Percentiles rank a stretch among this genome's conserved stretches.
Evolutionary conservation across 1,140 invertebrate genomes (phyloP).

Genomic region (Drosophila kohkoa): DNA sequence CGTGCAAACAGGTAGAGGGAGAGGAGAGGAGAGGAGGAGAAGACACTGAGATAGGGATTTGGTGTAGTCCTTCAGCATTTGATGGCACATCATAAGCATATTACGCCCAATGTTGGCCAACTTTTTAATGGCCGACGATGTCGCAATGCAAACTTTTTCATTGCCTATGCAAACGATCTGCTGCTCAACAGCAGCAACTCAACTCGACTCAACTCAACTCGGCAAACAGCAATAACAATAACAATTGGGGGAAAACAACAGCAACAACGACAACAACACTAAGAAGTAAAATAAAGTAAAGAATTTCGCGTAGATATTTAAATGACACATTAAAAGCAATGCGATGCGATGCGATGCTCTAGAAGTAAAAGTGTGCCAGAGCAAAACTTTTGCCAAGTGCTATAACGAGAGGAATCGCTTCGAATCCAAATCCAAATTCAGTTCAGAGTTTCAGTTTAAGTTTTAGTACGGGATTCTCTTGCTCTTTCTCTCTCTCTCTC

Average conservation of each 20-base stretch:
- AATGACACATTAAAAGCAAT: slow-evolving; percentile 68
- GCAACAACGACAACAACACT: too few species aligned
- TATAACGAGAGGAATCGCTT: slow-evolving; percentile 26
- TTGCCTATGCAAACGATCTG: slow-evolving; percentile 70
- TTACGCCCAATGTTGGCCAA: slow-evolving; percentile 28
- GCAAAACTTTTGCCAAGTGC: slow-evolving; percentile 9
- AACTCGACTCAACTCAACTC: slow-evolving; percentile 9
- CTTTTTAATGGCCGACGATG: slow-evolving; percentile 47
- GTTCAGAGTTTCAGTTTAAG: not conserved
- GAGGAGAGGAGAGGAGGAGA: not conserved
- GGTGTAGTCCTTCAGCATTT: slow-evolving; percentile 1
- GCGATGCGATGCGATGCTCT: slow-evolving; percentile 5
- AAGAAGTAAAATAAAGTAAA: slow-evolving; percentile 22
- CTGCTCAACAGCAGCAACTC: slow-evolving; percentile 20
- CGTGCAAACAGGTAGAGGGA: slow-evolving; percentile 5
- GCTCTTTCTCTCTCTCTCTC: too few species aligned
- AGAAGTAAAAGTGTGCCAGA: slow-evolving; percentile 1
- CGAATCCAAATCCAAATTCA: slow-evolving; percentile 1
- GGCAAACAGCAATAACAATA: slow-evolving; percentile 31
- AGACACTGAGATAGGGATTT: not conserved
- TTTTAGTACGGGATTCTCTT: not conserved
- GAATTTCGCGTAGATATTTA: slow-evolving; percentile 50
- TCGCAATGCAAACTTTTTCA: slow-evolving; percentile 56
- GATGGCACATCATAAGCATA: slow-evolving; percentile 49
- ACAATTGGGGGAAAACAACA: not conserved